Base-by-base conservation (phyloP, 2,888 invertebrate species). In the Ceraclea dissimilis region DNA sequence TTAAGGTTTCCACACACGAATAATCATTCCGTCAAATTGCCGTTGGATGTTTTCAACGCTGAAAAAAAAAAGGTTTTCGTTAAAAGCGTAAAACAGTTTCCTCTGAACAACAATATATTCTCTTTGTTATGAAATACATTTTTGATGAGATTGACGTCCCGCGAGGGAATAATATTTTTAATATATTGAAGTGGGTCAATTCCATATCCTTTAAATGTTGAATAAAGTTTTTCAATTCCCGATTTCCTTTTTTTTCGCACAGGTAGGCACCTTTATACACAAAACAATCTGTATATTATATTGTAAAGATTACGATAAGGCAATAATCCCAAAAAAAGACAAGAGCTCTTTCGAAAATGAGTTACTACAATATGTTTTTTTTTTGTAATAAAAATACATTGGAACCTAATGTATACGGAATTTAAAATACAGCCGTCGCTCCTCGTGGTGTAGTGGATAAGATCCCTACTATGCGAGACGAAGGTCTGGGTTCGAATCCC, bases 81-180 rank as follows among this genome's bases (percentile, higher is more conserved):
- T 2, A 39, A 39, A 39, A 39, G 39, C 39, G 16, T 39, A 39
- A 39, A 39, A 39, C 39, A 39, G 39, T 16, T 39, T 39, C 13
- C 39, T 39, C 39, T 39, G 13, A 8, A 39, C 39, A n/a, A 39
- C 39, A 39, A 39, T 6, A 26, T 39, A 39, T 39, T 39, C 39
- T 16, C 39, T 39, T 39, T 39, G 39, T 39, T 39, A 2, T 13
- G 8, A 16, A 39, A 39, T 39, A 16, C 13, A 39, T 39, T 39
- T 39, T 39, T 39, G 39, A 39, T 39, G 39, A 39, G 39, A n/a
- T 39, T n/a, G 39, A 13, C 39, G n/a, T 39, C 39, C 39, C 39
- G 39, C 4, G 39, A 13, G 39, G 13, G 13, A 16, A 39, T n/a
- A n/a, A n/a, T 39, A 16, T 39, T 39, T 39, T 39, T 39, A 39